Evolutionary conservation across 2,797 vertebrate genomes (phyloP), one percentile per base, ranked within the genome.

Genomic region (Pseudochromis fuscus): DNA sequence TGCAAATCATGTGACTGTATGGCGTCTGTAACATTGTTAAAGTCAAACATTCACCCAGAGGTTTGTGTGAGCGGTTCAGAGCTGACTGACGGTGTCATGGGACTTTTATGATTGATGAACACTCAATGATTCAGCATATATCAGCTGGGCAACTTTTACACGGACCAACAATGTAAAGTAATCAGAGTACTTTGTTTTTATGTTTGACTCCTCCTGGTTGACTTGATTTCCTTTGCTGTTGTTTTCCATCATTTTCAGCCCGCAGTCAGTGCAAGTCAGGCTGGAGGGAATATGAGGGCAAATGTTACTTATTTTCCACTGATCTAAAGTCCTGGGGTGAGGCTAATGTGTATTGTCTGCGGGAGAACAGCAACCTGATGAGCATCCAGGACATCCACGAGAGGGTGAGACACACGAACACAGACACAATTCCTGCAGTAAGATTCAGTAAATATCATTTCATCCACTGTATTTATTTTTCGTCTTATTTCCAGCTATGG

Each of bases 221-320:
- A 4, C 18, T 37, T 5, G 38, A 33, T 33, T 33, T 33, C 31
- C 7, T 8, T 33, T 4, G 11, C 31, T 33, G 31, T 33, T 60
- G 55, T 7, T 12, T 37, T 5, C 38, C 10, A 13, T 35, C 24
- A 18, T 57, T 82, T 28, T 38, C 72, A 94, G 94, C 62, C 6
- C 77, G 67, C 1, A 53, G 90, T 44, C 87, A 94, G 71, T 95
- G 94, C 82, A 83, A 79, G n/a, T 7, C 19, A 6, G 93, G 93
- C 61, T 95, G 94, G 94, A 92, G 94, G 68, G 81, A 88, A 18
- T 35, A 91, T 4, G 72, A 94, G 13, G 52, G 65, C 15, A 92
- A 64, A 68, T 95, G 94, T 72, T 95, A 95, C 85, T 91, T 56
- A 13, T 95, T 95, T 82, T 94, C 94, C 2, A 63, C 12, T 0